Percentiles rank a stretch among this genome's conserved stretches.
These are phyloP conservation scores for Ancistrus triradiatus DNA, from an alignment of 2,113 vertebrate species.

Conservation along the genomic window DNA sequence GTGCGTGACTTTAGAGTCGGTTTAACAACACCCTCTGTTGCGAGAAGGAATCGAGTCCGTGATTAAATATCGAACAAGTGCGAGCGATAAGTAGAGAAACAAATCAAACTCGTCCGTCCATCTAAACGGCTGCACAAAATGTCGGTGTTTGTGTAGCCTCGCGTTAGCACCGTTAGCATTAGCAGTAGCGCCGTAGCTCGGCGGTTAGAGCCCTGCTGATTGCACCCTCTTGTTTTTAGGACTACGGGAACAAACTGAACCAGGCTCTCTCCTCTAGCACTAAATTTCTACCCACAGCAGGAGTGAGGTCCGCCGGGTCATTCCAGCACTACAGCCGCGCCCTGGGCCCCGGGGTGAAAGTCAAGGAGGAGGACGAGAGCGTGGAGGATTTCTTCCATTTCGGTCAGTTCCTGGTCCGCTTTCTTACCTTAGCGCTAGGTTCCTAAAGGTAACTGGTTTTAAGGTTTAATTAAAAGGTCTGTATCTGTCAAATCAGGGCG, in stretches of 20 bases:
- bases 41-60: no score
- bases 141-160: slow-evolving; percentile 31
- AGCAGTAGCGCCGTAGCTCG: not conserved
- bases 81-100: no score
- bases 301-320: slow-evolving; percentile 19
- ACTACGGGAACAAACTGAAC: slow-evolving; percentile 50
- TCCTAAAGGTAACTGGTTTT: no score
- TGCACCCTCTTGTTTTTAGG: slow-evolving; percentile 44
- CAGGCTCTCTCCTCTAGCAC: slow-evolving; percentile 47
- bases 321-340: slow-evolving; percentile 38
- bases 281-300: slow-evolving; percentile 41
- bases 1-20: no score
- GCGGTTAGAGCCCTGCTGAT: slow-evolving; percentile 34
- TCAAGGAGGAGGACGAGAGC: slow-evolving; percentile 48
- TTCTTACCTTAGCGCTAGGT: no score
- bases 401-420: slow-evolving; percentile 31
- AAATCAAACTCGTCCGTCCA: no score
- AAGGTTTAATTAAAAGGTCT: no score
- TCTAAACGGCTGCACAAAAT: slow-evolving; percentile 42
- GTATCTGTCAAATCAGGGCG: no score
- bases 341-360: slow-evolving; percentile 36
- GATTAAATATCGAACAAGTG: no score
- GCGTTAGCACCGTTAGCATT: slow-evolving; percentile 15
- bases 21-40: not conserved
- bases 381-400: slow-evolving; percentile 49